Base-by-base conservation (phyloP, 2,797 vertebrate genomes). In the Crotalus adamanteus region DNA sequence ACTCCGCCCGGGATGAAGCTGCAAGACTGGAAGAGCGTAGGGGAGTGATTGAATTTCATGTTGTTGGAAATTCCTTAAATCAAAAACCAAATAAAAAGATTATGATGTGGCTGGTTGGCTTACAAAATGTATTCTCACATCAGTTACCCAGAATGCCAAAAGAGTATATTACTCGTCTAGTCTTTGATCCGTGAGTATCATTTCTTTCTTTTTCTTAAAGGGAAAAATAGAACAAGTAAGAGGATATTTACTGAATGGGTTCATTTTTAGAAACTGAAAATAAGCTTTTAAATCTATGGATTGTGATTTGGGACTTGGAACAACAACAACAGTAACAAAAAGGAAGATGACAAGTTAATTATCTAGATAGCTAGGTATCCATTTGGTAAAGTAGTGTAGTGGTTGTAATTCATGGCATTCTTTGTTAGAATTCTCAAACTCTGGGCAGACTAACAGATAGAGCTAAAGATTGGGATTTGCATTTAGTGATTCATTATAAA, bases 41-140 rank as follows among this genome's bases (percentile, higher is more conserved):
- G 9, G 99, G 99, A 0, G 99, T 99, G 92, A 99, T 99, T 2
- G 99, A 99, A 92, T 99, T 99, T 97, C 99, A 99, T 0, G 99
- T 99, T 37, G 98, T 99, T 0, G 99, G 99, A 78, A 99, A 99
- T 96, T 99, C 99, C 12, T 96, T 99, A 92, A 99, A 98, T 97
- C 99, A 99, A 96, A 99, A 99, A 94, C 99, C 99, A 94, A 99
- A 99, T 94, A 99, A 99, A 97, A 99, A 98, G 97, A 99, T 99
- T 95, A 97, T 99, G 97, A 99, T 99, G 98, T 99, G 99, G 99
- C 98, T 99, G 37, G 99, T 99, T 5, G 99, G 99, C 86, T 97
- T 99, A n/a, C 99, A 99, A 98, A 99, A 99, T 0, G 99, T 99
- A 13, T 99, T 99, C 97, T 99, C 99, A 61, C 99, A 99, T 96